phyloP scores from a whole-genome alignment of 2,797 vertebrate species.

The Pseudochirops corinnae region DNA sequence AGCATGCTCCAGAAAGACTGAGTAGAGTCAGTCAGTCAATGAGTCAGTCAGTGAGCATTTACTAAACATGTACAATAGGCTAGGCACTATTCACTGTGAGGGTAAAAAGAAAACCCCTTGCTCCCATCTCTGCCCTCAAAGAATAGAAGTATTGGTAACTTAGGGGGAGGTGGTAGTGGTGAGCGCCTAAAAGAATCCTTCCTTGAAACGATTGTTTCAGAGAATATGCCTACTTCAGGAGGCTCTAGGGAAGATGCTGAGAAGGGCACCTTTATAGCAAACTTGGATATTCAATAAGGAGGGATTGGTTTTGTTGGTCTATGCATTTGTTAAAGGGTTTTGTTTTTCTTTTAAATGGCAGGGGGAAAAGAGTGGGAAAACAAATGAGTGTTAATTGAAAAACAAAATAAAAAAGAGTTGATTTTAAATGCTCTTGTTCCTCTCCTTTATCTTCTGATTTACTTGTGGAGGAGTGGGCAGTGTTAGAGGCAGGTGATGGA shows the following conservation, averaged over 20 bases:
- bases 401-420: conserved; percentile 27
- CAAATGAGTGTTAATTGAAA: not conserved
- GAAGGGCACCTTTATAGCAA: conserved; percentile 54
- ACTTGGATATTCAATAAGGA: not conserved
- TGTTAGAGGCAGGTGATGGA: not conserved
- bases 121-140: not conserved
- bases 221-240: conserved; percentile 35
- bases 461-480: not conserved
- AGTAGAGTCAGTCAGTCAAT: conserved; percentile 56
- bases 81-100: not conserved
- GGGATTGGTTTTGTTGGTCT: not conserved
- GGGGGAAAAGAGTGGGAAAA: not conserved
- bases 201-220: conserved; percentile 62
- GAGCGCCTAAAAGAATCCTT: conserved; percentile 60
- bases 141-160: conserved; percentile 52
- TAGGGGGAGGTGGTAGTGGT: not conserved
- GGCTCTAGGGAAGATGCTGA: conserved; percentile 61
- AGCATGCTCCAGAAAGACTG: conserved; percentile 53
- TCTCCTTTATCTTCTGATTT: conserved; percentile 55
- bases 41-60: not conserved
- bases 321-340: not conserved
- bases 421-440: not conserved
- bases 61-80: not conserved
- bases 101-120: not conserved
- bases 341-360: not conserved